Evolutionary conservation across 1,140 invertebrate genomes (phyloP).

Genomic region (Diploscapter pachys): DNA sequence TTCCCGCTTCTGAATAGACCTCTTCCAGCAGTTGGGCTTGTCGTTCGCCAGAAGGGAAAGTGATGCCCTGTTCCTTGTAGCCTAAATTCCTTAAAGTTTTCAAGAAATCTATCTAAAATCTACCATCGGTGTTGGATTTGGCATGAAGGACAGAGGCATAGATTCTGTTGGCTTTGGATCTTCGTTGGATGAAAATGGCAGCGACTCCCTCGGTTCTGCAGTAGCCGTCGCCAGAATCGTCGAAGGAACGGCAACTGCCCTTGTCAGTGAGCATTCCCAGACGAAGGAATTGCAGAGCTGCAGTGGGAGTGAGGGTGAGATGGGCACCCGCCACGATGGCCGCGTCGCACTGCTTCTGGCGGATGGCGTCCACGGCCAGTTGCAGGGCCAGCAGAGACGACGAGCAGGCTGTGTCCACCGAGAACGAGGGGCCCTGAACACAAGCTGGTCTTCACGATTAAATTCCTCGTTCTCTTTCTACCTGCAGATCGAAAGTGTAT

Average conservation of each 20-base stretch:
- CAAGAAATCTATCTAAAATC: not conserved
- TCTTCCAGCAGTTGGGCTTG: slow-evolving; percentile 81
- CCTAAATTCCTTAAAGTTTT: slow-evolving; percentile 54
- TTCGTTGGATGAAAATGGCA: slow-evolving; percentile 76
- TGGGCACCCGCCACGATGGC: slow-evolving; percentile 85
- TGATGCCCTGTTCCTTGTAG: slow-evolving; percentile 76
- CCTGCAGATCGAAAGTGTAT: slow-evolving; percentile 76
- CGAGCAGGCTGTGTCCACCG: slow-evolving; percentile 90
- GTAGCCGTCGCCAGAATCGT: slow-evolving; percentile 81
- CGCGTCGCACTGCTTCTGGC: slow-evolving; percentile 79
- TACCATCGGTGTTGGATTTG: slow-evolving; percentile 81
- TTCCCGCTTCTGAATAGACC: slow-evolving; percentile 75
- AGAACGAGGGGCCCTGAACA: slow-evolving; percentile 75
- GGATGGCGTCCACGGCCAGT: slow-evolving; percentile 78
- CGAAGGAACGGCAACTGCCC: slow-evolving; percentile 88
- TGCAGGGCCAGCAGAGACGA: slow-evolving; percentile 79
- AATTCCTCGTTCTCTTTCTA: slow-evolving; percentile 34
- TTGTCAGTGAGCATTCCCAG: slow-evolving; percentile 83
- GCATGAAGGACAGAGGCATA: slow-evolving; percentile 82
- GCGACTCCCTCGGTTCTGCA: slow-evolving; percentile 83
- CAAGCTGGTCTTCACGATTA: not conserved
- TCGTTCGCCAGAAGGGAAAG: slow-evolving; percentile 80
- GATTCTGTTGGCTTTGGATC: slow-evolving; percentile 71
- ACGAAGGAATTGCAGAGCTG: slow-evolving; percentile 85
- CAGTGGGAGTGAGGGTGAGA: slow-evolving; percentile 79